Evolutionary conservation across 2,113 vertebrate species (phyloP).

Genomic region (Proterorhinus semilunaris): DNA sequence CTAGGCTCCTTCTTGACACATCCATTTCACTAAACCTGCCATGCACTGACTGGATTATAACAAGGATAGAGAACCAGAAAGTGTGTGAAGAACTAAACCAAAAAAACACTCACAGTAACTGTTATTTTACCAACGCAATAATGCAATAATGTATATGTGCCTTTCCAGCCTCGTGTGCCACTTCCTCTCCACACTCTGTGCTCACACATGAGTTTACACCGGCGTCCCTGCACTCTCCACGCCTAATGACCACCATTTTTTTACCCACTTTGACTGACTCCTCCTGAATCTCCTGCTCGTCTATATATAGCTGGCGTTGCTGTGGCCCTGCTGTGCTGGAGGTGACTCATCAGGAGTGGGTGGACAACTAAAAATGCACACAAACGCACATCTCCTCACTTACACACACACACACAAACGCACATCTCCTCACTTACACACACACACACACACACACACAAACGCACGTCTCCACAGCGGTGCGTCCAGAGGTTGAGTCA

Average conservation of each 20-base stretch:
- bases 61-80: no score
- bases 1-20: no score
- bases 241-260: background rate
- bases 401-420: conserved; percentile 1
- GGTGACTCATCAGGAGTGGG: conserved; percentile 70
- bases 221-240: background rate
- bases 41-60: no score
- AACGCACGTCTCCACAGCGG: conserved; percentile 19
- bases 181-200: background rate
- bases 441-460: background rate
- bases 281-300: conserved; percentile 12
- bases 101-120: no score
- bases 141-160: no score
- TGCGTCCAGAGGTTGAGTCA: conserved; percentile 68
- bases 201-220: background rate
- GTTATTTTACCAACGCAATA: no score
- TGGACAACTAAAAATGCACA: conserved; percentile 51
- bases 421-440: conserved; percentile 1
- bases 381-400: background rate
- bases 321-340: conserved; percentile 47
- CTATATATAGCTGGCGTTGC: conserved; percentile 61
- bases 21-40: no score
- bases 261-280: conserved; percentile 13
- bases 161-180: background rate
- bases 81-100: no score